phyloP scores from a whole-genome alignment of 2,113 vertebrate species.

The Cinclus mexicanus region DNA sequence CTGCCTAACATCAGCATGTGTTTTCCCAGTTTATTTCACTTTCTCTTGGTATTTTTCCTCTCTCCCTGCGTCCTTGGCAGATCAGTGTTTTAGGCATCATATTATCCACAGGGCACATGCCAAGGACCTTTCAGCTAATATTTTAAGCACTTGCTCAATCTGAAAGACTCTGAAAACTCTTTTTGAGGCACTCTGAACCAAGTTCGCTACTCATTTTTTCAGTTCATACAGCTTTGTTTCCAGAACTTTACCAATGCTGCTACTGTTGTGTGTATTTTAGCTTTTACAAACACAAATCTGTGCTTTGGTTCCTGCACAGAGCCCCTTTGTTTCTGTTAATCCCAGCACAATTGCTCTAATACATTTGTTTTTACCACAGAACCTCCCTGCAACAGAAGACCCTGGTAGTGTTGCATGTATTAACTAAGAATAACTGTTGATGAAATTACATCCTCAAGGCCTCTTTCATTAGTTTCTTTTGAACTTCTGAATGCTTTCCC shows the following conservation, averaged over 20 bases:
- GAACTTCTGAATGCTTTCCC: constrained; percentile 61
- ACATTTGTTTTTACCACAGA: constrained; percentile 12
- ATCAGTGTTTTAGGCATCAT: neutral
- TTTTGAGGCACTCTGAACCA: fast-evolving
- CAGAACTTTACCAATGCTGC: neutral
- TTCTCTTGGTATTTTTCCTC: neutral
- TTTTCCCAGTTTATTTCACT: neutral
- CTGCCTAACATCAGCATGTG: neutral
- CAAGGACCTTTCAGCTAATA: neutral
- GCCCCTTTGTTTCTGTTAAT: neutral
- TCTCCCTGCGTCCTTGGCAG: neutral
- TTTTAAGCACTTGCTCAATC: neutral
- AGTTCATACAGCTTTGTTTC: neutral
- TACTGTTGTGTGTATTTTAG: neutral
- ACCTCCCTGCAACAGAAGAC: neutral
- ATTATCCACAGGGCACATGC: neutral
- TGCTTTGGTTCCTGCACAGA: neutral
- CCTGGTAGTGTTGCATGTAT: neutral
- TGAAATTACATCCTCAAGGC: constrained; percentile 34
- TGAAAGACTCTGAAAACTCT: neutral
- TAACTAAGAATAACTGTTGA: constrained; percentile 26
- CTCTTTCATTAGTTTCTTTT: constrained; percentile 66
- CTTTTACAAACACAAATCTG: neutral
- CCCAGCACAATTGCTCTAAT: neutral
- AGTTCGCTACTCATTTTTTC: neutral